Evolutionary conservation across 2,888 invertebrate species (phyloP).

Genomic region (Phrixothrix hirtus): DNA sequence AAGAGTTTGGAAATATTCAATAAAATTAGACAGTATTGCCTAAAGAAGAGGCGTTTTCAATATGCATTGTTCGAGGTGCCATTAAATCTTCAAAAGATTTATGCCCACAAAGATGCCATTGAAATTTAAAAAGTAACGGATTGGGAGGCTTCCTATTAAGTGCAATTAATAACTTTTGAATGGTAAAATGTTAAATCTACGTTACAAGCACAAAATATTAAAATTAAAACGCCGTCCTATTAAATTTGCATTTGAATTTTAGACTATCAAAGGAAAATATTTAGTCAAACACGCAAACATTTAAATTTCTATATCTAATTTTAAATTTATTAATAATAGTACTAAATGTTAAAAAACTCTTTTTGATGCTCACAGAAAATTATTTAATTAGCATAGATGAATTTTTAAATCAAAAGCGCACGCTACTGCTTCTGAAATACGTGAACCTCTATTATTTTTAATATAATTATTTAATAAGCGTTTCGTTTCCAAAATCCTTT

Average conservation of each 20-base stretch:
- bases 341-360: slow-evolving; percentile 8
- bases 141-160: slow-evolving; percentile 7
- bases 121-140: slow-evolving; percentile 14
- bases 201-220: slow-evolving; percentile 3
- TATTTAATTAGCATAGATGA: slow-evolving; percentile 17
- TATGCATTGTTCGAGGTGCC: slow-evolving; percentile 24
- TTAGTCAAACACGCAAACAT: slow-evolving; percentile 31
- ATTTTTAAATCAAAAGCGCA: slow-evolving; percentile 15
- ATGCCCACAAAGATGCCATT: slow-evolving; percentile 21
- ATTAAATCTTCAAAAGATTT: slow-evolving; percentile 25
- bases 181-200: slow-evolving; percentile 1
- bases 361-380: too few relatives aligned
- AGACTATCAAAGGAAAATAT: slow-evolving; percentile 18
- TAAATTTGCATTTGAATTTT: slow-evolving; percentile 25
- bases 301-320: slow-evolving; percentile 23
- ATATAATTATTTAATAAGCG: slow-evolving; percentile 35
- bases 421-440: slow-evolving; percentile 24
- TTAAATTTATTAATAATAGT: slow-evolving; percentile 32
- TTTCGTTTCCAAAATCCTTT: too few relatives aligned
- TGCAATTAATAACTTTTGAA: slow-evolving; percentile 13
- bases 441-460: slow-evolving; percentile 29
- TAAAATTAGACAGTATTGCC: slow-evolving; percentile 25
- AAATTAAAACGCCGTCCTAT: too few relatives aligned
- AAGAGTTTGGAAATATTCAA: slow-evolving; percentile 32
- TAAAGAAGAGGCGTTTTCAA: slow-evolving; percentile 21